A percentile compares a stretch with the other conserved stretches of the same genome.
Evolutionary conservation across 2,113 vertebrate genomes (phyloP).

Genomic region (Apodemus speciosus): DNA sequence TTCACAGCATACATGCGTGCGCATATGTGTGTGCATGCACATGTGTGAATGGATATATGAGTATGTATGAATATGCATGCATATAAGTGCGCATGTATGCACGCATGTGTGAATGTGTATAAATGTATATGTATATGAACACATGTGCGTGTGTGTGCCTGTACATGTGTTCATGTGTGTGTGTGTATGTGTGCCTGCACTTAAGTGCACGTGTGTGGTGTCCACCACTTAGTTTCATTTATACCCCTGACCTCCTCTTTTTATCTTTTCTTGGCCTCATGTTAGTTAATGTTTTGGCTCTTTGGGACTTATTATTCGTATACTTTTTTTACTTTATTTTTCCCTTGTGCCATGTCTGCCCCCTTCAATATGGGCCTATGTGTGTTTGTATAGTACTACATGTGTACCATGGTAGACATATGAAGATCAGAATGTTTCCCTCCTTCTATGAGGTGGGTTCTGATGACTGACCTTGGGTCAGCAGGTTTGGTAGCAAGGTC

Average conservation of each 20-base stretch:
- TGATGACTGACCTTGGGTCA: not conserved
- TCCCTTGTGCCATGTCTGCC: not conserved
- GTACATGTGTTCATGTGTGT: not conserved
- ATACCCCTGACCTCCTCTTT: not conserved
- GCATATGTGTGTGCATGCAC: not conserved
- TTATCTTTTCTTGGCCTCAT: not conserved
- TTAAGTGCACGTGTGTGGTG: not conserved
- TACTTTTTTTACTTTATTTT: not conserved
- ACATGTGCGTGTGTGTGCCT: not conserved
- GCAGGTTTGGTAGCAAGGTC: not conserved
- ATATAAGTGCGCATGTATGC: not conserved
- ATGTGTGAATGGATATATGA: not conserved
- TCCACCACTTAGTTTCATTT: not conserved
- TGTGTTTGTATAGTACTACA: not conserved
- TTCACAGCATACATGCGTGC: not conserved
- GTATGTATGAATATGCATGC: not conserved
- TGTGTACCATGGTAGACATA: not conserved
- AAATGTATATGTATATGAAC: not conserved
- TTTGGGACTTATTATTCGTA: not conserved
- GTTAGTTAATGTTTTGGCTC: not conserved
- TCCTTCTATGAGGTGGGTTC: not conserved
- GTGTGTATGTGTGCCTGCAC: not conserved
- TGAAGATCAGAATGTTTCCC: not conserved
- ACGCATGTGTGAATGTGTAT: too few species aligned
- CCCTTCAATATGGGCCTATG: not conserved